These are phyloP conservation scores for Acanthosepion pharaonis DNA, from an alignment of 2,888 invertebrate genomes.

Conservation along the genomic window DNA sequence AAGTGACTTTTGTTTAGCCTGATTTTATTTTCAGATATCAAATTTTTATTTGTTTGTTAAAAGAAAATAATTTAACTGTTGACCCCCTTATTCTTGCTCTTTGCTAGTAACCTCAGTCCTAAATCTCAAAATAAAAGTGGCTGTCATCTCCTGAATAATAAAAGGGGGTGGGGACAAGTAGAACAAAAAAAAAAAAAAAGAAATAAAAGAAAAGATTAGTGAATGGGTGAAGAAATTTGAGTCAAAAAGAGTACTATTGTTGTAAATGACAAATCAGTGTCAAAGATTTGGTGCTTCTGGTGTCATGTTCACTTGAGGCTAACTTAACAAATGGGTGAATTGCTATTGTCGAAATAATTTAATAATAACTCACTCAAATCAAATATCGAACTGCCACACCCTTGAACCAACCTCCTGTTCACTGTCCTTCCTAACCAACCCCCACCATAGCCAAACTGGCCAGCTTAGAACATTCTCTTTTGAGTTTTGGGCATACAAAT, in stretches of 20 bases:
- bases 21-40: not conserved
- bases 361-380: conserved; percentile 1
- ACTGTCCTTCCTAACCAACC: not conserved
- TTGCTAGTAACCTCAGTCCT: not conserved
- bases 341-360: not conserved
- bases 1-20: not conserved
- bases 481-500: conserved; percentile 2
- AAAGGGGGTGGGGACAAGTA: not conserved
- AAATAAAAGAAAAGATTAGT: not conserved
- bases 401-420: not conserved
- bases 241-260: not conserved
- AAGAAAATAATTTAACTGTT: not conserved
- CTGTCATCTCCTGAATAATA: not conserved
- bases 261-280: not conserved
- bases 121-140: not conserved
- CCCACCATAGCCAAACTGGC: not conserved
- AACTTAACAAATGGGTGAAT: not conserved
- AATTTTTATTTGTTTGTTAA: not conserved
- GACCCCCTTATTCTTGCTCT: not conserved
- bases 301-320: not conserved
- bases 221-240: not conserved
- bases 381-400: conserved; percentile 33
- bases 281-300: not conserved
- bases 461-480: not conserved
- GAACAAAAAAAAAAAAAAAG: not conserved